Evolutionary conservation across 2,888 invertebrate genomes (phyloP), one percentile per base, ranked within the genome.

Genomic region (Mesorhabditis sp.): DNA sequence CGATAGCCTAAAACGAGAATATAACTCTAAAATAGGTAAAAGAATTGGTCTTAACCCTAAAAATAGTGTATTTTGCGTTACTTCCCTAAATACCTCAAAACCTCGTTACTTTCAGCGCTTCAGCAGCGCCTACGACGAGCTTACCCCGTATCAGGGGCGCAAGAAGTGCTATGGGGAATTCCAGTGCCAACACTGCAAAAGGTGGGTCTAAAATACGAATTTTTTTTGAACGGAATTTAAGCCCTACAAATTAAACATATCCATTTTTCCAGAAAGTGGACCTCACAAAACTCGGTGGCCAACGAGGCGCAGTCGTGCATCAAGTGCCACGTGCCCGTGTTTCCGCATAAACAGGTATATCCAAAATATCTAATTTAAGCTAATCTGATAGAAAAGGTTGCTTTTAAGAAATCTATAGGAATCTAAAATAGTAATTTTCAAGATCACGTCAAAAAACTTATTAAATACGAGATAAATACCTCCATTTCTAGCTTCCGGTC

Each of bases 131-230:
- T 83, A 82, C 71, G 83, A 84, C 65, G 85, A 85, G 72, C 67
- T 83, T 72, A 85, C 85, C 10, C 85, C 85, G 4, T 85, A 85
- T 69, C 85, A 85, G 71, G 85, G 85, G n/a, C 74, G 82, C 43
- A 85, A 85, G 75, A 83, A 83, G 76, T 84, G 84, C 72, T 84
- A 82, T 70, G 84, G 84, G 65, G 84, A 84, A 70, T 84, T 84
- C 76, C 73, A 78, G 74, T 78, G 78, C 65, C 76, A 76, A 67
- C 71, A 71, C 61, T 78, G 78, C 71, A 78, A 78, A 67, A 67
- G 58, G 58, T 50, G n/a, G 1, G n/a, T 50, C 58, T 50, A 2
- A 50, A 13, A 13, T 50, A 50, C 2, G 58, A 50, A 2, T 50
- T 50, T 50, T 50, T 13, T n/a, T 50, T 50, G 1, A 50, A 50